Percentiles rank a stretch among this genome's conserved stretches.
phyloP scores from a whole-genome alignment of 2,797 vertebrate genomes.

The Sebastes variabilis region DNA sequence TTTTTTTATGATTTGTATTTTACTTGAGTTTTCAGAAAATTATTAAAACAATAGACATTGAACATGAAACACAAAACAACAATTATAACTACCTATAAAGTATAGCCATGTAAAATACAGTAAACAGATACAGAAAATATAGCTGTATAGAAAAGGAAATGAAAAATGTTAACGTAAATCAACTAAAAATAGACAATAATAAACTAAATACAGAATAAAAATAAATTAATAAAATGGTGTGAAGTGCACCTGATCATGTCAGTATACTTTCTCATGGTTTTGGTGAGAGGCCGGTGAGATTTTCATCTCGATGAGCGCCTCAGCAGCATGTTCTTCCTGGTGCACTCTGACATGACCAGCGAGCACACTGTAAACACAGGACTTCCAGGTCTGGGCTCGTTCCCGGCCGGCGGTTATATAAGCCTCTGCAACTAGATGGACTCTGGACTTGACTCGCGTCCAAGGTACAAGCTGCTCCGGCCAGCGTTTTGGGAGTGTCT shows the following conservation, averaged over 20 bases:
- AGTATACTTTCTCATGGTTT: slow-evolving; percentile 68
- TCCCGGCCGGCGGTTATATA: slow-evolving; percentile 55
- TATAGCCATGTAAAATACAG: too few relatives aligned
- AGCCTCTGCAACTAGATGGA: slow-evolving; percentile 37
- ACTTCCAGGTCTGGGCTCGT: slow-evolving; percentile 69
- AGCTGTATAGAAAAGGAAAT: too few relatives aligned
- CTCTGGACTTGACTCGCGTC: slow-evolving; percentile 49
- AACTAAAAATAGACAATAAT: too few relatives aligned
- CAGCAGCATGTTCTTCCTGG: slow-evolving; percentile 44
- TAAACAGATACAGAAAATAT: too few relatives aligned
- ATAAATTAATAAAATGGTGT: too few relatives aligned
- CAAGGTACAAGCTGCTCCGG: slow-evolving; percentile 58
- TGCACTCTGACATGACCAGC: slow-evolving; percentile 47
- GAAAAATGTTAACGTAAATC: too few relatives aligned
- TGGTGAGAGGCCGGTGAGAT: slow-evolving; percentile 16
- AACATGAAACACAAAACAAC: too few relatives aligned
- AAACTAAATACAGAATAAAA: too few relatives aligned
- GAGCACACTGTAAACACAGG: slow-evolving; percentile 71
- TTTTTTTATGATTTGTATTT: accelerated
- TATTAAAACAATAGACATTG: too few relatives aligned
- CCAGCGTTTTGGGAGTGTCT: slow-evolving; percentile 45
- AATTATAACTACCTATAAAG: too few relatives aligned
- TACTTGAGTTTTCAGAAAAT: too few relatives aligned
- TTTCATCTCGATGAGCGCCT: slow-evolving; percentile 26
- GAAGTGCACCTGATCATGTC: not conserved